phyloP scores from a whole-genome alignment of 1,140 invertebrate species.

The Melipona quadrifasciata region DNA sequence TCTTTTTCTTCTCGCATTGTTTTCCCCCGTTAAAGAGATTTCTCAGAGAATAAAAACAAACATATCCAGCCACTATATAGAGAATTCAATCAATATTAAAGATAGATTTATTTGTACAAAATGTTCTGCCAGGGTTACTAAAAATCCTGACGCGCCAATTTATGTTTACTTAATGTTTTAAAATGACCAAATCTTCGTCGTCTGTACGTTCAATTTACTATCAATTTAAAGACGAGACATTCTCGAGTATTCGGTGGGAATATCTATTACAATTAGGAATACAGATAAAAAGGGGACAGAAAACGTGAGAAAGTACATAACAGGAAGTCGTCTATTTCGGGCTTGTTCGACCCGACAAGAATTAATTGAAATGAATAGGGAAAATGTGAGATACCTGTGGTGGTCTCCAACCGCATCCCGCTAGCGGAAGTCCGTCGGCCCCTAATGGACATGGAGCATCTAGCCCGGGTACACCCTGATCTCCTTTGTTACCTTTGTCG shows the following conservation, averaged over 20 bases:
- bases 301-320: background rate
- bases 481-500: constrained; percentile 95
- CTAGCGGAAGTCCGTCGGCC: constrained; percentile 94
- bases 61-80: background rate
- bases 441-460: constrained; percentile 98
- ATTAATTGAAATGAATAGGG: background rate
- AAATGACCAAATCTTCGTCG: too few species aligned
- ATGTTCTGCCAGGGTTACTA: background rate
- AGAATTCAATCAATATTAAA: background rate
- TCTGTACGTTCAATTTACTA: too few species aligned
- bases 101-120: background rate
- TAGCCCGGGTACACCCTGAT: constrained; percentile 96
- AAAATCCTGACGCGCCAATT: background rate
- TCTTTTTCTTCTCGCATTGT: background rate
- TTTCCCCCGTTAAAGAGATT: background rate
- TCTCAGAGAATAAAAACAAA: background rate
- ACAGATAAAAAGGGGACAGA: background rate
- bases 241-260: background rate
- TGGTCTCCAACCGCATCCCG: constrained; percentile 96
- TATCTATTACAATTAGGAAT: too few species aligned
- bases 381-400: constrained; percentile 85
- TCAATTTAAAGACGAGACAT: background rate
- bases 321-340: background rate
- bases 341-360: background rate
- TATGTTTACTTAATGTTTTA: background rate